These are phyloP conservation scores for Cerastis leucographa DNA, from an alignment of 2,888 invertebrate species.

Conservation along the genomic window DNA sequence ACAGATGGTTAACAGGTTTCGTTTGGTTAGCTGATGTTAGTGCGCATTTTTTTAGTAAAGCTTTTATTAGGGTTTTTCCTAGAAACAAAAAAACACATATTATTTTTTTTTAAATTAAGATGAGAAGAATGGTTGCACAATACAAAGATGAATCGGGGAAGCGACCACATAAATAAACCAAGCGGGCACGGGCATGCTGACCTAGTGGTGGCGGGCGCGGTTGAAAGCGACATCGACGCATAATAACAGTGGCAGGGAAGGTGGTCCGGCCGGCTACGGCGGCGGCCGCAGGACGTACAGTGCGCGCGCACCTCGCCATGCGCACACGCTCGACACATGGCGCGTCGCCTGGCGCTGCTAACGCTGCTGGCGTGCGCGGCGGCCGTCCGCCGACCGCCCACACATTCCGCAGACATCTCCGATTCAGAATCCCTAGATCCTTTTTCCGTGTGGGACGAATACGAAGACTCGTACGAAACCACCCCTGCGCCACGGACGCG, in stretches of 20 bases:
- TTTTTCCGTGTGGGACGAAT: slow-evolving; percentile 83
- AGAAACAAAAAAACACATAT: background rate
- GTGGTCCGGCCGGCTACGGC: slow-evolving; percentile 74
- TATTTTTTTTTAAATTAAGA: too few species aligned
- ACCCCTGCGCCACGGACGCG: slow-evolving; percentile 73
- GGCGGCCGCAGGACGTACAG: slow-evolving; percentile 79
- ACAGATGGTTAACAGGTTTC: background rate
- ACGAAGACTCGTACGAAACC: slow-evolving; percentile 81
- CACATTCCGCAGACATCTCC: slow-evolving; percentile 71
- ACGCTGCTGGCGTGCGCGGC: slow-evolving; percentile 85
- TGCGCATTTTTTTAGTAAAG: background rate
- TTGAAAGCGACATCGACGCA: slow-evolving; percentile 86
- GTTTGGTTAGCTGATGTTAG: background rate
- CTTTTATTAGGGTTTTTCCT: too few species aligned
- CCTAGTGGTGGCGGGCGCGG: slow-evolving; percentile 82
- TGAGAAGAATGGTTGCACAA: background rate
- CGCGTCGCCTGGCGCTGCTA: slow-evolving; percentile 90
- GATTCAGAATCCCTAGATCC: slow-evolving; percentile 82
- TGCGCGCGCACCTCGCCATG: slow-evolving; percentile 90
- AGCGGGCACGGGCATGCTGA: slow-evolving; percentile 75
- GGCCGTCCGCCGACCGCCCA: slow-evolving; percentile 77
- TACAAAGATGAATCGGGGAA: slow-evolving; percentile 30
- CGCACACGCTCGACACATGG: slow-evolving; percentile 88
- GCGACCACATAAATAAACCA: slow-evolving; percentile 39
- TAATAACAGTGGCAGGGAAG: slow-evolving; percentile 86